A percentile compares a stretch with the other conserved stretches of the same genome.
These are phyloP conservation scores for Oscarella lobularis DNA, from an alignment of 37 sponge, comb jelly and placozoan genomes.

Conservation along the genomic window DNA sequence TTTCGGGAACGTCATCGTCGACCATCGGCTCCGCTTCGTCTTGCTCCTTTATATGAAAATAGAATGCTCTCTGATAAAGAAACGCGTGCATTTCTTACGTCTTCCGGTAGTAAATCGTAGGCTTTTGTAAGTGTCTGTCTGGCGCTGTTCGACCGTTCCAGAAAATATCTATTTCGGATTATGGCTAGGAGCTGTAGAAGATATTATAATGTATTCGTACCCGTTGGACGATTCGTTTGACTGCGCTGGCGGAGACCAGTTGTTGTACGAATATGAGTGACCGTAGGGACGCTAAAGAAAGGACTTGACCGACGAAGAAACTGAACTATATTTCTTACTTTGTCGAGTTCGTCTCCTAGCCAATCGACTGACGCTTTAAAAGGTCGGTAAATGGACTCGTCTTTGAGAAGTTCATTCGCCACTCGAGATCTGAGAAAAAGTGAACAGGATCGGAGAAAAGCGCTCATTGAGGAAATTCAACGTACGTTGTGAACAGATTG, in stretches of 20 bases:
- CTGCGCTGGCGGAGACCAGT: neutral
- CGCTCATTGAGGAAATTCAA: neutral
- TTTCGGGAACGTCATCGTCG: too few relatives aligned
- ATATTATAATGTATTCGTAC: too few relatives aligned
- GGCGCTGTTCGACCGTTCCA: constrained; percentile 79
- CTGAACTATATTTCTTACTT: too few relatives aligned
- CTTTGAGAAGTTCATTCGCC: neutral
- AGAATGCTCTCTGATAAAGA: too few relatives aligned
- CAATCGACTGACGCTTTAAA: neutral
- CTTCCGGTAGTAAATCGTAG: constrained; percentile 37
- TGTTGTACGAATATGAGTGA: neutral
- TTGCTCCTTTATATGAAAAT: too few relatives aligned
- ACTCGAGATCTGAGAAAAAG: neutral
- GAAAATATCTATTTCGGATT: constrained; percentile 32
- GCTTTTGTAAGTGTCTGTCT: constrained; percentile 53
- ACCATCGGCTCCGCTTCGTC: too few relatives aligned
- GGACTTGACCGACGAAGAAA: too few relatives aligned
- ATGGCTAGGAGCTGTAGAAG: too few relatives aligned
- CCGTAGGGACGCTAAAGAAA: neutral
- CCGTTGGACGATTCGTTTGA: neutral
- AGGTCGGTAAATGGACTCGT: neutral
- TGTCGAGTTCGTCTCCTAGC: neutral
- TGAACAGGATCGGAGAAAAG: neutral
- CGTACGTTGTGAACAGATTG: constrained; percentile 18
- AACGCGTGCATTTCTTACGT: too few relatives aligned